A percentile compares a stretch with the other conserved stretches of the same genome.
These are phyloP conservation scores for Porites cylindrica DNA, from an alignment of 92 coral and sea anemone genomes.

Conservation along the genomic window DNA sequence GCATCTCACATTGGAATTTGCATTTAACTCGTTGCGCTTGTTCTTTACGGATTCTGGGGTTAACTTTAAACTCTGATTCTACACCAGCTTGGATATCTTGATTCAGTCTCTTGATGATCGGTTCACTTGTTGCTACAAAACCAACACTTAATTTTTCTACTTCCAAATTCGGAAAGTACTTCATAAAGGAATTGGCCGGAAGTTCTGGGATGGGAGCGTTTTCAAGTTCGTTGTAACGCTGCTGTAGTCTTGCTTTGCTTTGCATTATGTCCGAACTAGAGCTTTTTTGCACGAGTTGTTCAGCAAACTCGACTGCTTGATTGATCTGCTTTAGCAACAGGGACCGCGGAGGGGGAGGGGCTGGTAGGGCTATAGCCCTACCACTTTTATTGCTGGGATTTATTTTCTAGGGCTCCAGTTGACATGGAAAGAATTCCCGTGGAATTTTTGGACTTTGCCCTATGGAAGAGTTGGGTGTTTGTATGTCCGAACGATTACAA, in stretches of 20 bases:
- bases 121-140: background rate
- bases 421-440: no score
- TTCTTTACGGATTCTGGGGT: background rate
- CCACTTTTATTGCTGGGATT: no score
- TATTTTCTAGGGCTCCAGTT: no score
- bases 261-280: background rate
- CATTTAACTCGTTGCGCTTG: background rate
- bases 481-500: no score
- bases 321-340: background rate
- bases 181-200: background rate
- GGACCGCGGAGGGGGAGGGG: no score
- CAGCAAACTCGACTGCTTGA: background rate
- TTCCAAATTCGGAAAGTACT: background rate
- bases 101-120: background rate
- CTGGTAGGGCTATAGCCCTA: no score
- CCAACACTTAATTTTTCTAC: background rate
- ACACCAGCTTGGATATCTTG: background rate
- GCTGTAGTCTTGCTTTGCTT: background rate
- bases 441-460: no score
- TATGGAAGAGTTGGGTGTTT: no score
- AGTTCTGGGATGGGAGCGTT: background rate
- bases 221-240: background rate
- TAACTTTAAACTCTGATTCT: background rate
- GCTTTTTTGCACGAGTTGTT: background rate
- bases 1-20: background rate